Conservation (phyloP, 2,797 vertebrate genomes). For the Rhynchotus rufescens region DNA sequence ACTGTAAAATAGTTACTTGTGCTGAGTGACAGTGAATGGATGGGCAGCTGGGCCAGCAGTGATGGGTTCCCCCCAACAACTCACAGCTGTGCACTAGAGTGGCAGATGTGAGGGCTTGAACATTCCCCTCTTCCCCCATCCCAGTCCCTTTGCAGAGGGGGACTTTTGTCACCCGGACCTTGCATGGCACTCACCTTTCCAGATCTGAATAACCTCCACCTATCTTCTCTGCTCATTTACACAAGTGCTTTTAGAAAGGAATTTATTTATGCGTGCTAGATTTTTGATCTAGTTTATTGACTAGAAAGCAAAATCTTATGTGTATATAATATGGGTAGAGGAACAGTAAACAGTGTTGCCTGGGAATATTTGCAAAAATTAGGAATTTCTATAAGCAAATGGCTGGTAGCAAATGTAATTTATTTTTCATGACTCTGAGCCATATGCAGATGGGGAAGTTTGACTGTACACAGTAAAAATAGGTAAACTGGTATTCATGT, state of each 20-base stretch:
- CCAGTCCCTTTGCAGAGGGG: not conserved
- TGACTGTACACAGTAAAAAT: not conserved
- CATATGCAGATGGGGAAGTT: not conserved
- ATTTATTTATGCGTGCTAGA: not conserved
- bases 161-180: not conserved
- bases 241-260: not conserved
- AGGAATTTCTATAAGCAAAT: not conserved
- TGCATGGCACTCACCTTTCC: not conserved
- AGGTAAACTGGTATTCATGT: not conserved
- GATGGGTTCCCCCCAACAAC: conserved; percentile 29
- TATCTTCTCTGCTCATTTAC: not conserved
- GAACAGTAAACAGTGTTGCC: not conserved
- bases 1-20: conserved; percentile 71
- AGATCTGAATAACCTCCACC: not conserved
- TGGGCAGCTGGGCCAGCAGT: conserved; percentile 73
- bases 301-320: not conserved
- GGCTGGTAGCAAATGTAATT: not conserved
- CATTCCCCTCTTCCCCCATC: not conserved
- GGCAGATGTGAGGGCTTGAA: conserved; percentile 49
- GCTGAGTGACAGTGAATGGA: conserved; percentile 71
- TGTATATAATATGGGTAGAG: accelerated
- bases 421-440: not conserved
- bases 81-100: conserved; percentile 48
- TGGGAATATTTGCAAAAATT: not conserved
- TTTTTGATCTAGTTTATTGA: not conserved